phyloP scores from a whole-genome alignment of 2,888 invertebrate species.

The Agrochola lota region DNA sequence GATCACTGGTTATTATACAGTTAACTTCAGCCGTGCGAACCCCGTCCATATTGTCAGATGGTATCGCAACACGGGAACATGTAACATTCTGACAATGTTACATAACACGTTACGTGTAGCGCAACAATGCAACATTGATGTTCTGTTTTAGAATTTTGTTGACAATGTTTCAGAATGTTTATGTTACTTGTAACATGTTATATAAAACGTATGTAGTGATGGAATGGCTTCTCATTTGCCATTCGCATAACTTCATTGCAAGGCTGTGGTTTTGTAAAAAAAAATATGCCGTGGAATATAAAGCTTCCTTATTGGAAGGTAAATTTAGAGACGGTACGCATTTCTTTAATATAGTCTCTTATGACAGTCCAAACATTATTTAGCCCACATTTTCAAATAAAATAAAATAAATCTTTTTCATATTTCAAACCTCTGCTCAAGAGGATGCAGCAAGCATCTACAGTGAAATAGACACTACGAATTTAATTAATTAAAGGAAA shows the following conservation, averaged over 20 bases:
- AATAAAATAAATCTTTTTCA: not conserved
- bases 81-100: conserved; percentile 23
- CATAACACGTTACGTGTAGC: conserved; percentile 27
- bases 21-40: conserved; percentile 3
- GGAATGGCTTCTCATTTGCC: not conserved
- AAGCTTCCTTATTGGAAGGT: not conserved
- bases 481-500: not conserved
- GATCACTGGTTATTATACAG: no score
- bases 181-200: not conserved
- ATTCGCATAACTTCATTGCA: no score
- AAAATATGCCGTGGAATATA: no score
- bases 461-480: not conserved
- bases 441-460: not conserved
- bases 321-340: not conserved
- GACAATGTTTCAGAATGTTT: not conserved
- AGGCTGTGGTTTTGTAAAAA: not conserved
- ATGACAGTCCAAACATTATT: not conserved
- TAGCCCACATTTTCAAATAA: not conserved
- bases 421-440: not conserved
- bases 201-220: not conserved
- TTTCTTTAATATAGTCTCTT: not conserved
- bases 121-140: not conserved
- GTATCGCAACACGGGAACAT: conserved; percentile 22
- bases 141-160: not conserved
- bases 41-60: conserved; percentile 1